Base-by-base conservation (phyloP, 2,113 vertebrate genomes). In the Myanophis thanlyinensis region DNA sequence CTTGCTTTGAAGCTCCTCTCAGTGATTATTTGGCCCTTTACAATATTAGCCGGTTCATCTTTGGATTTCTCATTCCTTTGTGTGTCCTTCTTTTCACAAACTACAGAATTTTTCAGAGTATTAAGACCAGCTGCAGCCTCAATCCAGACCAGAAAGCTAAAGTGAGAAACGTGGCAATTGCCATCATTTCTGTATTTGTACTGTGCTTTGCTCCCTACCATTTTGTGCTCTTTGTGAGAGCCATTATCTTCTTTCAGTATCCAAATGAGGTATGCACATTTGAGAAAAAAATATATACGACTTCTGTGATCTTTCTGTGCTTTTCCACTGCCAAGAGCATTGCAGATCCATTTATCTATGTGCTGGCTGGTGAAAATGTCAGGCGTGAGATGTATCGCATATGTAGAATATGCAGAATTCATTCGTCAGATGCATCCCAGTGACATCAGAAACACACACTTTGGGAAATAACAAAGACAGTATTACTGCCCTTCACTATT, bases 201-300 rank as follows among this genome's bases (percentile, higher is more conserved):
- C 84, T 98, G 40, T 99, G 98, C 94, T 99, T 99, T 0, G 97
- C 98, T 2, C 99, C 99, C 0, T 99, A 99, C 93, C 99, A 99
- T 49, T 18, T 98, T 23, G 96, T 98, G 80, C 98, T 99, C 18
- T 35, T 99, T 1, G 3, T 94, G 89, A 97, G 98, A 3, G 97
- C 98, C 0, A 0, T 96, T 18, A 59, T 95, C 89, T 98, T 95
- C 84, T 94, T 98, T 46, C 44, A 96, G 15, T 93, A 97, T 40
- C 9, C 2, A 0, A 88, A 84, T 0, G 15, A 92, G 3, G 0
- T 94, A 4, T 98, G 98, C 12, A 9, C 53, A 23, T 97, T 98
- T 2, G 97, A 98, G 91, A 3, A 12, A 3, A 12, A 53, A 0
- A 80, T 98, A 25, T 98, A 98, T 96, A 97, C 97, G 0, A 6